These are phyloP conservation scores for Enteromius viviparus DNA, from an alignment of 2,797 vertebrate genomes.

Conservation along the genomic window DNA sequence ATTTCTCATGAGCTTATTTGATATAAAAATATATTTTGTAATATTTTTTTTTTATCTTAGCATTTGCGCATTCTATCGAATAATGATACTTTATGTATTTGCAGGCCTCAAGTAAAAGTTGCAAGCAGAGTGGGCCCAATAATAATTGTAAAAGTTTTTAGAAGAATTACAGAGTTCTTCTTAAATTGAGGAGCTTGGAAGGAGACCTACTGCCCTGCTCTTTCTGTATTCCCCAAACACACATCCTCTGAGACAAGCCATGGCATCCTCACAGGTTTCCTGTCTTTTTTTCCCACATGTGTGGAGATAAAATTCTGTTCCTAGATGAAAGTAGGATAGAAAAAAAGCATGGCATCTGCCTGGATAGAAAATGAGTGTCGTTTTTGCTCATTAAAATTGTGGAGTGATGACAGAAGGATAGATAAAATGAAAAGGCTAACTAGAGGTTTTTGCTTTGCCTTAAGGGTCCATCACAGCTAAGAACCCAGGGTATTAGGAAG, in stretches of 20 bases:
- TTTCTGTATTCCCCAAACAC: slow-evolving; percentile 50
- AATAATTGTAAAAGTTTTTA: neutral
- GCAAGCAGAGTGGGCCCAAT: slow-evolving; percentile 1
- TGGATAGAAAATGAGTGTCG: slow-evolving; percentile 43
- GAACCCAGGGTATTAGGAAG: slow-evolving; percentile 11
- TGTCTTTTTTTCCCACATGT: slow-evolving; percentile 33
- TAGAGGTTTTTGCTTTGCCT: slow-evolving; percentile 41
- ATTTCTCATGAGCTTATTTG: slow-evolving; percentile 1
- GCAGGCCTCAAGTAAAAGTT: neutral
- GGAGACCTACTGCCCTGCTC: slow-evolving; percentile 19
- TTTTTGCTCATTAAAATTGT: slow-evolving; percentile 57
- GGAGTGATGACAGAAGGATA: slow-evolving; percentile 21
- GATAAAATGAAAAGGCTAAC: slow-evolving; percentile 45
- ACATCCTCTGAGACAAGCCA: slow-evolving; percentile 40
- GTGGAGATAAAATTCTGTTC: slow-evolving; percentile 56
- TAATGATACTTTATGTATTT: neutral
- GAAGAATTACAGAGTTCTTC: slow-evolving; percentile 7
- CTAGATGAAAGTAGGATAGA: slow-evolving; percentile 26
- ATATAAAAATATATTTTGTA: neutral
- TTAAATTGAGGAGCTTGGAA: slow-evolving; percentile 35
- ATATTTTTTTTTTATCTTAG: slow-evolving; percentile 5
- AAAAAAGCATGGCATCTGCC: slow-evolving; percentile 25
- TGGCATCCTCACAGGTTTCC: slow-evolving; percentile 45
- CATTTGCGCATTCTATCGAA: neutral
- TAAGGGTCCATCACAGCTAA: slow-evolving; percentile 37